Evolutionary conservation across 2,888 invertebrate species (phyloP), one percentile per base, ranked within the genome.

Genomic region (Drosophila gaucha): DNA sequence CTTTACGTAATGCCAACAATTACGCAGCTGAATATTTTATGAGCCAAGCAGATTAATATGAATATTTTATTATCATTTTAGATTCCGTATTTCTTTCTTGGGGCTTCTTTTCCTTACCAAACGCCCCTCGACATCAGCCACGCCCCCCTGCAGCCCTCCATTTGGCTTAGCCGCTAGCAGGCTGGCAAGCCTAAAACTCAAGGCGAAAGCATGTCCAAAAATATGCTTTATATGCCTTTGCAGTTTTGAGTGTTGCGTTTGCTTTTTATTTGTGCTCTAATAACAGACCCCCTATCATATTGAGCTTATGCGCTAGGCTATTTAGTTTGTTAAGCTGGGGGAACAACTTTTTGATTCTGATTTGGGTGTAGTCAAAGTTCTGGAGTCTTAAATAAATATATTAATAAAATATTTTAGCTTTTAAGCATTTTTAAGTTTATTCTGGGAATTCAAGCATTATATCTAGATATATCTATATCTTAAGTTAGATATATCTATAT

Each of bases 41-140:
- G 83, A 85, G 84, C 72, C 89, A 77, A 82, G 82, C 84, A 87
- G 82, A 88, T 89, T 88, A 87, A 82, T 86, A 88, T 88, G 88
- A 88, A 88, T 88, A 89, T 89, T 89, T 88, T 89, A 89, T 88
- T 87, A 88, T 84, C 86, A 89, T 87, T 84, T 84, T 82, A 84
- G 77, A 87, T 80, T 87, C 80, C 67, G 70, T 80, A 82, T 78
- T 82, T 74, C 74, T 69, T 80, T 70, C 38, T 52, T 54, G 50
- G 64, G 46, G 20, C 46, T 30, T 18, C 46, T 46, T 30, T 20
- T 16, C 20, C 31, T 22, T 30, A 1, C 46, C 20, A 30, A 10
- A 9, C 10, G 28, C 8, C 10, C 14, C 8, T 22, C 10, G 2
- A 20, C 31, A 4, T 5, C 28, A 14, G 22, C 36, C 55, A 54